phyloP scores from a whole-genome alignment of 2,113 vertebrate genomes.

The Platysternon megacephalum region DNA sequence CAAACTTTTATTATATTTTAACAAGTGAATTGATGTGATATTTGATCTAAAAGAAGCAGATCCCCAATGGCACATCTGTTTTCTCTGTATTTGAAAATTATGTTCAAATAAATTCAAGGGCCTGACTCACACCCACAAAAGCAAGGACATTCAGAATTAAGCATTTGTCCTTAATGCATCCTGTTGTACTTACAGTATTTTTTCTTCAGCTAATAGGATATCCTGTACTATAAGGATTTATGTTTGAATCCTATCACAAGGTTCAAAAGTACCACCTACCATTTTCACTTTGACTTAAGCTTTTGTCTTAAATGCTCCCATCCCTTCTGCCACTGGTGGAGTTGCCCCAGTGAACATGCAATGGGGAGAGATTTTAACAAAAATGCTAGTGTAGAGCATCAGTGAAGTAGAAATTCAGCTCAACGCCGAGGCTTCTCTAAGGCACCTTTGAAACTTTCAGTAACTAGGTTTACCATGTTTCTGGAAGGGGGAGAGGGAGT shows the following conservation, averaged over 20 bases:
- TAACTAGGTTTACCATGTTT: background rate
- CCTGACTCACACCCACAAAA: background rate
- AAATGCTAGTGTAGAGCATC: background rate
- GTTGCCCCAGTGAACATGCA: background rate
- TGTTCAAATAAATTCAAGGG: background rate
- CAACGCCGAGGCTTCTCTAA: background rate
- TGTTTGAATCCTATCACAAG: background rate
- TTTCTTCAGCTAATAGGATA: background rate
- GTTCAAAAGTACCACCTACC: background rate
- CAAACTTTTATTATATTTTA: slow-evolving; percentile 1
- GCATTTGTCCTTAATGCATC: background rate
- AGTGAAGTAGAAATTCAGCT: slow-evolving; percentile 25
- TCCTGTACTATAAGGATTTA: background rate
- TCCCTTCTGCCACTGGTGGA: background rate
- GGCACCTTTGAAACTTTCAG: background rate
- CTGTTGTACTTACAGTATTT: background rate
- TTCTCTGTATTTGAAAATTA: background rate
- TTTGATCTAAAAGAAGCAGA: background rate
- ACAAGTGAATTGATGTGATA: background rate
- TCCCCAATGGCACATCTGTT: background rate
- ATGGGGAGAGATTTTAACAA: background rate
- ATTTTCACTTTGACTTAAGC: background rate
- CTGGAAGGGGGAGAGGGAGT: background rate
- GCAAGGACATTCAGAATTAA: background rate
- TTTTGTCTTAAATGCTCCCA: background rate